phyloP scores from a whole-genome alignment of 1,140 invertebrate genomes.

The Bilobella aurantiaca region DNA sequence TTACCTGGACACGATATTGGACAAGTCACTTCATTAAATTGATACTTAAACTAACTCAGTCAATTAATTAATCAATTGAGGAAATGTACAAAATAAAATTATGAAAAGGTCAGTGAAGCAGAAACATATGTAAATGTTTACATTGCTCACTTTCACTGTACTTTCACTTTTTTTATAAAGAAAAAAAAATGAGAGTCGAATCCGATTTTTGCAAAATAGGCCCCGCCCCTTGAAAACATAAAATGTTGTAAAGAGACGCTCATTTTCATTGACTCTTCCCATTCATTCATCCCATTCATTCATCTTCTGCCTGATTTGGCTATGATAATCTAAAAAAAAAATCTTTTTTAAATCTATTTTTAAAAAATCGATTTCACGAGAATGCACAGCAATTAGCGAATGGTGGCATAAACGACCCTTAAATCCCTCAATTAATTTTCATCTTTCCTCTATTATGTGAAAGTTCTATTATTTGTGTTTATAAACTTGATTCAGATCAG shows the following conservation, averaged over 20 bases:
- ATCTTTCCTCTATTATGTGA: too few relatives aligned
- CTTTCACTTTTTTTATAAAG: too few relatives aligned
- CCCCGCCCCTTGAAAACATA: too few relatives aligned
- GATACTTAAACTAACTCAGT: too few relatives aligned
- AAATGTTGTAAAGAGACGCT: neutral
- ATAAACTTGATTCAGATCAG: neutral
- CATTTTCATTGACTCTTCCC: neutral
- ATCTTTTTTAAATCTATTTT: neutral
- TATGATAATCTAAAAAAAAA: neutral
- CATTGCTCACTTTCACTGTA: too few relatives aligned
- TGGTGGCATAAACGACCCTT: neutral
- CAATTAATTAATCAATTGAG: too few relatives aligned
- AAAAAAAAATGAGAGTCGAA: neutral
- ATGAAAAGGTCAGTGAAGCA: neutral
- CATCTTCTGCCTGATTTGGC: neutral
- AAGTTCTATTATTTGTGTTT: neutral
- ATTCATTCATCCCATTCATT: neutral
- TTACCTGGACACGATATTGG: too few relatives aligned
- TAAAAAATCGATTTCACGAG: neutral
- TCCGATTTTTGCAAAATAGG: neutral
- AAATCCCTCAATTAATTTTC: too few relatives aligned
- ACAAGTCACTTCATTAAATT: too few relatives aligned
- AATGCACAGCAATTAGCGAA: neutral
- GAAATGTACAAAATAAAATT: neutral
- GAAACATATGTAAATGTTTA: too few relatives aligned